phyloP scores from a whole-genome alignment of 2,113 vertebrate genomes.

The Cygnus atratus region DNA sequence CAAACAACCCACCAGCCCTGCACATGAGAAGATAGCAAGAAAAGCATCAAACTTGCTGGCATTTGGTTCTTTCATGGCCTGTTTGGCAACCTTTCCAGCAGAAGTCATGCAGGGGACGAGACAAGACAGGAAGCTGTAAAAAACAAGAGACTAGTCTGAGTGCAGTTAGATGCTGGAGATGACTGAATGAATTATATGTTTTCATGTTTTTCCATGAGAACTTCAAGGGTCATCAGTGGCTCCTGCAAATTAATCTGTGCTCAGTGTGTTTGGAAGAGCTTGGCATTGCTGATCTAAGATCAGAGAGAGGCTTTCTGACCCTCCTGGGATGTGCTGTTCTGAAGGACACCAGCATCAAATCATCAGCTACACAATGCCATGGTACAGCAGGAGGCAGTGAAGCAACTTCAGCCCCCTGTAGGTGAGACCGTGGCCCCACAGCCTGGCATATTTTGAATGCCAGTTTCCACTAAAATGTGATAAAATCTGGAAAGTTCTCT shows the following conservation, averaged over 20 bases:
- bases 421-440: not conserved
- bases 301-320: not conserved
- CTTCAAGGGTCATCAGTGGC: not conserved
- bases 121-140: not conserved
- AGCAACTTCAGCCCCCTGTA: not conserved
- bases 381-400: not conserved
- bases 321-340: not conserved
- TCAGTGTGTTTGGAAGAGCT: not conserved
- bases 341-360: not conserved
- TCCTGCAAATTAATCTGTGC: not conserved
- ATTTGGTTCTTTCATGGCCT: constrained; percentile 37
- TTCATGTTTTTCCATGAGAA: not conserved
- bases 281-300: not conserved
- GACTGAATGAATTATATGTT: not conserved
- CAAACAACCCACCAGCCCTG: not conserved
- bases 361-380: not conserved
- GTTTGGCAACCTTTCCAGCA: constrained; percentile 20
- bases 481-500: not conserved
- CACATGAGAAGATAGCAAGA: not conserved
- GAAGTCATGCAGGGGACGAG: not conserved
- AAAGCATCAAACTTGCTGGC: not conserved
- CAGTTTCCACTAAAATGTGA: not conserved
- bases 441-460: not conserved
- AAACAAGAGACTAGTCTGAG: not conserved
- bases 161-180: not conserved